Evolutionary conservation across 2,888 invertebrate genomes (phyloP).

Genomic region (Psylliodes chrysocephalus): DNA sequence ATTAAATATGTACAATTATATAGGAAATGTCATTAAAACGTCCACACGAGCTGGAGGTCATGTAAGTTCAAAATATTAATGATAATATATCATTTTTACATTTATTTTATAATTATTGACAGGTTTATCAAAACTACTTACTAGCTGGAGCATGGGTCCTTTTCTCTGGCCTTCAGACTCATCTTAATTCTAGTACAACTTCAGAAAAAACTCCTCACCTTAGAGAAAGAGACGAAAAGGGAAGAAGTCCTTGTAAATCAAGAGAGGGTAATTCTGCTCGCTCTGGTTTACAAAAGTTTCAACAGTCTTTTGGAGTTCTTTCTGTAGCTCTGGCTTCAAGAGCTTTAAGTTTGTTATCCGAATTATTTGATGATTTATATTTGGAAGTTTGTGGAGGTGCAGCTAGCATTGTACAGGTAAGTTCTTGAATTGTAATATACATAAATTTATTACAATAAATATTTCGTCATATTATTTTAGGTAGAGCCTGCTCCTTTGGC

Average conservation of each 20-base stretch:
- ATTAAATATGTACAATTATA: constrained; percentile 84
- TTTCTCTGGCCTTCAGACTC: constrained; percentile 86
- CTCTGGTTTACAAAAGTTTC: constrained; percentile 79
- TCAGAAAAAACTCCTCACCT: constrained; percentile 60
- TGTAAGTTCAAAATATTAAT: constrained; percentile 68
- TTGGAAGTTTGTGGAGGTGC: constrained; percentile 72
- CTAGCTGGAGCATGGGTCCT: constrained; percentile 90
- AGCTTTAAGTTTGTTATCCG: constrained; percentile 80
- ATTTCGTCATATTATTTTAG: constrained; percentile 46
- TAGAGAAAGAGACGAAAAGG: constrained; percentile 68
- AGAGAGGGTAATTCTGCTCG: constrained; percentile 68
- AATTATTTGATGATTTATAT: constrained; percentile 80
- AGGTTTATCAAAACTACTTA: constrained; percentile 90
- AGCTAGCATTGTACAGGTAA: constrained; percentile 55
- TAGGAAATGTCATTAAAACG: constrained; percentile 82
- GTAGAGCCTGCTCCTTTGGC: constrained; percentile 72
- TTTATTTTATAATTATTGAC: neutral
- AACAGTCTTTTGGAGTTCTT: constrained; percentile 89
- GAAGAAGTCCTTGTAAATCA: constrained; percentile 70
- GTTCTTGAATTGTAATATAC: neutral
- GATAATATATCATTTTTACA: neutral
- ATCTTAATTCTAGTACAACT: constrained; percentile 74
- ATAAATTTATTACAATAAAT: neutral
- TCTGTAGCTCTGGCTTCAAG: constrained; percentile 90
- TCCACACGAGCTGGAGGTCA: constrained; percentile 90